Evolutionary conservation across 2,113 vertebrate genomes (phyloP).

Genomic region (Microtus pennsylvanicus): DNA sequence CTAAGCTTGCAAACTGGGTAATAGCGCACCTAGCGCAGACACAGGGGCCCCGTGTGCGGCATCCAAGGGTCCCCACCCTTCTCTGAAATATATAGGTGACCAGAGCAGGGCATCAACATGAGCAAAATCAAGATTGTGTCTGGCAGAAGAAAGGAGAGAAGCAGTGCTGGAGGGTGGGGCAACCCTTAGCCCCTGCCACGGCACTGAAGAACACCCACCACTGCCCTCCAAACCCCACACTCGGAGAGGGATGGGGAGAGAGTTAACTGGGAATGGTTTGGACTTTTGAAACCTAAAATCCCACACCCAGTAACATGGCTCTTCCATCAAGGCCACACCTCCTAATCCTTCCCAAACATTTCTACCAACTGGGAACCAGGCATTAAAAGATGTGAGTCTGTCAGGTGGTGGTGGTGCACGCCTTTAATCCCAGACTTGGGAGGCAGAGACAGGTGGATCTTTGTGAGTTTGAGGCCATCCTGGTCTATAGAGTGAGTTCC

Average conservation of each 20-base stretch:
- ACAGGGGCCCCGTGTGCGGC: too few species aligned
- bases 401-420: too few species aligned
- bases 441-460: too few species aligned
- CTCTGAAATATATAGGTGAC: not conserved
- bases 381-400: not conserved
- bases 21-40: too few species aligned
- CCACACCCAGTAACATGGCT: too few species aligned
- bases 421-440: too few species aligned
- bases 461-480: too few species aligned
- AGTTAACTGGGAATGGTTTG: not conserved
- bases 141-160: not conserved
- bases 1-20: too few species aligned
- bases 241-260: fast-evolving
- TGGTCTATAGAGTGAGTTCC: too few species aligned
- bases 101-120: too few species aligned
- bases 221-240: not conserved
- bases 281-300: not conserved
- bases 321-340: not conserved
- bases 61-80: not conserved
- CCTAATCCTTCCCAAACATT: not conserved
- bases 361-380: not conserved
- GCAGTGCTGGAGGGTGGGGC: fast-evolving
- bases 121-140: not conserved
- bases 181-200: fast-evolving
- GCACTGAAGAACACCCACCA: not conserved